These are phyloP conservation scores for Mustelus asterias DNA, from an alignment of 2,113 vertebrate species.

Conservation along the genomic window DNA sequence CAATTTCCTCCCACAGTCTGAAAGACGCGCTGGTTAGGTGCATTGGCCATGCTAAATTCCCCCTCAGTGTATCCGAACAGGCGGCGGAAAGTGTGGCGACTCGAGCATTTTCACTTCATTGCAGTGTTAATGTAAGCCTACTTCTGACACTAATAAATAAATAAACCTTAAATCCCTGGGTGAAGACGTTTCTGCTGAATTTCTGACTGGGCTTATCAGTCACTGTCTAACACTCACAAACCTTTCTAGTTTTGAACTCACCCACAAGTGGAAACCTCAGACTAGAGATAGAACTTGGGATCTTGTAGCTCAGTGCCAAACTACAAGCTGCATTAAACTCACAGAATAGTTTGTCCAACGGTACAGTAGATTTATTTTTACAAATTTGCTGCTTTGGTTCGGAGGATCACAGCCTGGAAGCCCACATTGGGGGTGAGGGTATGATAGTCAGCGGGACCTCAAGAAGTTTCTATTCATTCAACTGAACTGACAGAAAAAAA, in stretches of 20 bases:
- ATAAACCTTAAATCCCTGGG: no score
- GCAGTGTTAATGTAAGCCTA: no score
- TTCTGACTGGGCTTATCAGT: background rate
- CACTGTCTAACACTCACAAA: background rate
- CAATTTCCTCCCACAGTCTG: no score
- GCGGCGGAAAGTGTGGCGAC: no score
- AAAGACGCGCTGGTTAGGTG: no score
- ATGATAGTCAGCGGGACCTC: background rate
- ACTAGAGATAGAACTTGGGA: background rate
- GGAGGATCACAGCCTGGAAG: background rate
- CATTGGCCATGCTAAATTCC: no score
- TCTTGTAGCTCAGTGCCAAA: background rate
- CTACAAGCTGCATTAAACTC: background rate
- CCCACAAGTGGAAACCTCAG: background rate
- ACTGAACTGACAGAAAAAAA: background rate
- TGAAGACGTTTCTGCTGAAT: background rate
- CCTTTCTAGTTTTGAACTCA: background rate
- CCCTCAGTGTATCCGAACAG: no score
- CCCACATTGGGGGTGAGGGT: background rate
- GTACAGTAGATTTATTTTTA: background rate
- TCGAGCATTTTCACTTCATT: no score
- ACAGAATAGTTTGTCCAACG: background rate
- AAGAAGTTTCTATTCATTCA: background rate
- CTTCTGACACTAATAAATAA: no score
- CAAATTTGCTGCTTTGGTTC: background rate